Conservation (phyloP, 1,140 invertebrate species). For the Scaptomyza hsui region DNA sequence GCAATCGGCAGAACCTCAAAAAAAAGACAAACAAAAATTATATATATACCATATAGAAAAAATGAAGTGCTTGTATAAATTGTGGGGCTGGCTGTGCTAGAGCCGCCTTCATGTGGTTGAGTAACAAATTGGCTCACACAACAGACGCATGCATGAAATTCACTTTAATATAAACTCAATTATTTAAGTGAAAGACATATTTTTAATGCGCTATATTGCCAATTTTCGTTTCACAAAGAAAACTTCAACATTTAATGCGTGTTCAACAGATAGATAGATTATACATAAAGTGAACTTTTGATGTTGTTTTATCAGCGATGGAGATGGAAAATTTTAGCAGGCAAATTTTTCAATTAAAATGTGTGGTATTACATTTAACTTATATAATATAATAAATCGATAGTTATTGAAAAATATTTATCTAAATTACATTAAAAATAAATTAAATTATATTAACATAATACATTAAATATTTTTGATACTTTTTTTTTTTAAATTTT, state of each 20-base stretch:
- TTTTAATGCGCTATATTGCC: constrained; percentile 76
- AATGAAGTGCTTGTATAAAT: constrained; percentile 35
- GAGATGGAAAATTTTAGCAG: background rate
- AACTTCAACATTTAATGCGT: constrained; percentile 35
- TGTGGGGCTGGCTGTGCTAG: constrained; percentile 1
- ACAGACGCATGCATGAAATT: constrained; percentile 37
- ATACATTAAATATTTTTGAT: no score
- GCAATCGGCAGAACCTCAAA: constrained; percentile 30
- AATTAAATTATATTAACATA: no score
- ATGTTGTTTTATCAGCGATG: background rate
- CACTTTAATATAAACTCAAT: constrained; percentile 76
- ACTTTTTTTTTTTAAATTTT: no score
- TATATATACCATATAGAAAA: constrained; percentile 7
- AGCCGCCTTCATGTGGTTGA: constrained; percentile 26
- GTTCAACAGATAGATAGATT: constrained; percentile 29
- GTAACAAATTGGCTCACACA: constrained; percentile 53
- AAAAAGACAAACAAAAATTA: constrained; percentile 1
- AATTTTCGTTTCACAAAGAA: constrained; percentile 55
- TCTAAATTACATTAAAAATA: no score
- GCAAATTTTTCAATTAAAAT: background rate
- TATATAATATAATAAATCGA: no score
- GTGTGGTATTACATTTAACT: background rate
- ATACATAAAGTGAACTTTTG: background rate
- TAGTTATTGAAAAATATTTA: no score
- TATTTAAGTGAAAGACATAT: constrained; percentile 75